Base-by-base conservation (phyloP, 1,140 invertebrate genomes). In the Scaptomyza graminum region DNA sequence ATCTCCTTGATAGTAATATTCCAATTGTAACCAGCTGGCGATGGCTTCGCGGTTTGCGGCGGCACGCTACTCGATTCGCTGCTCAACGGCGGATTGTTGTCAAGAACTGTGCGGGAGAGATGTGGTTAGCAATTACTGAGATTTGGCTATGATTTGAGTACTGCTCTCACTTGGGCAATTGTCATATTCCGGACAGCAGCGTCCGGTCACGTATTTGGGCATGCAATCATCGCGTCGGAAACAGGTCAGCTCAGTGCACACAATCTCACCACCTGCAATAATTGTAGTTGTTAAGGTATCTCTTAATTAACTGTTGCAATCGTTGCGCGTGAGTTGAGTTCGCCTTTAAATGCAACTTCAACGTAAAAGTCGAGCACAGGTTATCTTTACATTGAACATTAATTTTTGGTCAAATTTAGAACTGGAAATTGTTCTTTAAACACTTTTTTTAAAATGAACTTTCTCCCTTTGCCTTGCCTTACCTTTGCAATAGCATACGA, bases 121-220 rank as follows among this genome's bases (percentile, higher is more conserved):
- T 9, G 13, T 8, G 28, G 50, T 25, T 11, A 11, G 25, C 56
- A 54, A 62, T 39, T 47, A 12, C 9, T 6, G 13, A 39, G 13
- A 60, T 34, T 34, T 34, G 28, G 28, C 28, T 31, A 7, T 31
- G 37, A 41, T 41, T 25, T 44, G 13, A 13, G 11, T 47, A 22
- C 59, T 90, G 94, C 93, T 94, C 93, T 94, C 92, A 94, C 93
- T 39, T 41, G 95, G 95, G 91, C 96, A 96, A 91, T 96, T 95
- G 78, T 96, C 95, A 87, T 96, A 96, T 79, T 95, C 94, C 1
- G 95, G 96, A 83, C 96, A 96, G 90, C 96, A 96, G 73, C 94
- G 93, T 7, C 95, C 95, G 1, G 94, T 92, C 34, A 95, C 93
- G 64, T 94, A 94, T 63, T 93, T 64, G 94, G 90, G 95, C 79